Base-by-base conservation (phyloP, 2,113 vertebrate species). In the Narcine bancroftii region DNA sequence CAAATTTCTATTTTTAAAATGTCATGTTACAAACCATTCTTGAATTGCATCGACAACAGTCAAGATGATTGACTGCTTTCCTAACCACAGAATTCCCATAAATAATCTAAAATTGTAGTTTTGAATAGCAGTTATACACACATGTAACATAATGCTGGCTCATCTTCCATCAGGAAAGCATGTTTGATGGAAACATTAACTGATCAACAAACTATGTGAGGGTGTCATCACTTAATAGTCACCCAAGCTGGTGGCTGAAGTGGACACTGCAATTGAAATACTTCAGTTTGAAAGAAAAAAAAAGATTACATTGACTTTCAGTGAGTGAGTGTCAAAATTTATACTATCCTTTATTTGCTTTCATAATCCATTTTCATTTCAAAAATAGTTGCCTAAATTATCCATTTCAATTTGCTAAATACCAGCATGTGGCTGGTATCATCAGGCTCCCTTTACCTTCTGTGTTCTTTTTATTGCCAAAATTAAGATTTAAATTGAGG, bases 341-440 rank as follows among this genome's bases (percentile, higher is more conserved):
- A 50, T 75, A 75, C 36, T 63, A 69, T 33, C 63, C 33, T 7
- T 29, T n/a, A 66, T 65, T 89, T 42, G 65, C 71, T 91, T 91
- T 91, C 33, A 69, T 69, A 91, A 91, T 33, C 24, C 6, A 13
- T 42, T 47, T 91, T 91, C 42, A 6, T 69, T 42, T 91, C 39
- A 33, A n/a, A 63, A 87, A 63, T 60, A 63, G 81, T 29, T 87
- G 81, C 79, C 29, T 83, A 50, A 83, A 83, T 83, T 29, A 83
- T 53, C 60, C 33, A 87, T 87, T 87, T 87, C 39, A 60, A 87
- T 87, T 87, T 87, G 81, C 53, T 36, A 87, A 87, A 87, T n/a
- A 60, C 33, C 81, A 87, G 81, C 81, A 63, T 63, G 81, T 87
- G 81, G 60, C 33, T 60, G 81, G n/a, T n/a, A n/a, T 87, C 56